Percentiles rank a stretch among this genome's conserved stretches.
Conservation (phyloP, 35 echinoderm and acorn worm species). For the Hemicentrotus pulcherrimus region DNA sequence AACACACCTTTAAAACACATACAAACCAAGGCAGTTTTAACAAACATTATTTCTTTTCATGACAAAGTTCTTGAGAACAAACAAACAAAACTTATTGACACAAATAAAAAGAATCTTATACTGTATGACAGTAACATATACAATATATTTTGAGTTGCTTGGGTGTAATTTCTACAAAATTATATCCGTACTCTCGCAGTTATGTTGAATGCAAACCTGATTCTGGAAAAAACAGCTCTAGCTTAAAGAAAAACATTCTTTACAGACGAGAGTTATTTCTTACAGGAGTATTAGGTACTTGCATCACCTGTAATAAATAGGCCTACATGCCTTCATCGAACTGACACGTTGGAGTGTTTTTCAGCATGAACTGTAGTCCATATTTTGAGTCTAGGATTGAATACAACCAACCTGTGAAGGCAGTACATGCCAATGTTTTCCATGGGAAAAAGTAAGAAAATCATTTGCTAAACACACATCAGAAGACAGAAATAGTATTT, state of each 20-base stretch:
- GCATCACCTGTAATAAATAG: neutral
- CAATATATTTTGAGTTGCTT: slow-evolving; percentile 31
- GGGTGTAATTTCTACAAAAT: slow-evolving; percentile 16
- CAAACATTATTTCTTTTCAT: neutral
- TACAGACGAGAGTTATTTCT: neutral
- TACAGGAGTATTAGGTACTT: neutral
- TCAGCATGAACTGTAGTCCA: neutral
- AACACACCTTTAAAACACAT: neutral
- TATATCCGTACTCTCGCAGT: neutral
- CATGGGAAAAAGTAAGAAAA: slow-evolving; percentile 21
- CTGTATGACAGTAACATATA: slow-evolving; percentile 1
- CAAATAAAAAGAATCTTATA: neutral
- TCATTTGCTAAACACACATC: slow-evolving; percentile 13
- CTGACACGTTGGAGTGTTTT: neutral
- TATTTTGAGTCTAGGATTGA: neutral
- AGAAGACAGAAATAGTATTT: slow-evolving; percentile 42
- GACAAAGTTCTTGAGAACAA: neutral
- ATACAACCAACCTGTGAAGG: neutral
- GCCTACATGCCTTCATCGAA: neutral
- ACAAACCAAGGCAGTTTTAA: neutral
- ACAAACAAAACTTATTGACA: slow-evolving; percentile 8
- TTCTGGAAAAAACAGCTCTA: neutral
- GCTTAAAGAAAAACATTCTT: neutral
- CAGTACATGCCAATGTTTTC: neutral
- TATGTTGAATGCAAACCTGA: neutral